Conservation (phyloP, 1,140 invertebrate species). For the Nasonia vitripennis region DNA sequence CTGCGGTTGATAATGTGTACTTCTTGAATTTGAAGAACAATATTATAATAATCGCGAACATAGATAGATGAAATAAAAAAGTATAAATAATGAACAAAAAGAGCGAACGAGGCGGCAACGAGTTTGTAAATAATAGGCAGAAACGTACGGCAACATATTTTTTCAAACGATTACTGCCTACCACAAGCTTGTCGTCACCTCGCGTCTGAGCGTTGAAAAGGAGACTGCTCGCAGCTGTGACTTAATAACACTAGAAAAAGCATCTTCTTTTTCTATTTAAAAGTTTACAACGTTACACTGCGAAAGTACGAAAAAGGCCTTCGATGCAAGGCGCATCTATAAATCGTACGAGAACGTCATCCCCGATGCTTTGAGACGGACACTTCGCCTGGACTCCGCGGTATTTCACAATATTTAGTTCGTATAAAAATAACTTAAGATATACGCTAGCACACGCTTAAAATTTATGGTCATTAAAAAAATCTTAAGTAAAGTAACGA, state of each 20-base stretch:
- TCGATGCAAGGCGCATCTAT: constrained; percentile 3
- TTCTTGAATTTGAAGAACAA: constrained; percentile 30
- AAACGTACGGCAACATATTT: not conserved
- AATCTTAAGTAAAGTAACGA: not conserved
- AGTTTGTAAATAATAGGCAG: not conserved
- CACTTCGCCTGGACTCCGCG: not conserved
- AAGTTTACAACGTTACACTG: constrained; percentile 16
- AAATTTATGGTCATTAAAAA: not conserved
- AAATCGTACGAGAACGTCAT: not conserved
- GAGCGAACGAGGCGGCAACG: not conserved
- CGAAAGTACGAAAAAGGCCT: constrained; percentile 27
- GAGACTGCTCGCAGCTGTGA: constrained; percentile 11
- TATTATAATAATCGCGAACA: not conserved
- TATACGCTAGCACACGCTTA: not conserved
- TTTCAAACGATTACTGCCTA: not conserved
- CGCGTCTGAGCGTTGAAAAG: not conserved
- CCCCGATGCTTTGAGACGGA: not conserved
- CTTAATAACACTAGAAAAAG: not conserved
- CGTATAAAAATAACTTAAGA: not conserved
- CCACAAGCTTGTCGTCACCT: not conserved
- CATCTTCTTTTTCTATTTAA: not conserved
- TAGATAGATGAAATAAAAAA: constrained; percentile 20
- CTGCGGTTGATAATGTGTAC: constrained; percentile 14
- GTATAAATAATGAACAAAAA: constrained; percentile 39
- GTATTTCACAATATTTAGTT: not conserved